These are phyloP conservation scores for Mobula birostris DNA, from an alignment of 2,113 vertebrate species.

Conservation along the genomic window DNA sequence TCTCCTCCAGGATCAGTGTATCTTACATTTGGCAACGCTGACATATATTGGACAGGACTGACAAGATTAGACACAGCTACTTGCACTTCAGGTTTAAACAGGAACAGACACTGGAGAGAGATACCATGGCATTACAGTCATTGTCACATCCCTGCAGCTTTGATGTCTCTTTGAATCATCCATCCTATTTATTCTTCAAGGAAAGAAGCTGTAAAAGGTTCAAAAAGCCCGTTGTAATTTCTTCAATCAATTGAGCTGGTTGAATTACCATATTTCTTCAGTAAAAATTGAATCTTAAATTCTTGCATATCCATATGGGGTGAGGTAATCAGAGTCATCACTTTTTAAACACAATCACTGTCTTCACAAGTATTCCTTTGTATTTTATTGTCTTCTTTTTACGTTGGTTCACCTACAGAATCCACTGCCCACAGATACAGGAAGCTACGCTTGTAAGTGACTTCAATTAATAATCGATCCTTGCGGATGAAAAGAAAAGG, in stretches of 20 bases:
- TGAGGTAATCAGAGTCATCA: slow-evolving; percentile 1
- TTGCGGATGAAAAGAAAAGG: neutral
- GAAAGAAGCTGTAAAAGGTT: neutral
- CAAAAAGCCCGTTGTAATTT: slow-evolving; percentile 12
- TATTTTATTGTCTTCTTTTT: neutral
- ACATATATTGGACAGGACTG: neutral
- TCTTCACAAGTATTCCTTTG: slow-evolving; percentile 6
- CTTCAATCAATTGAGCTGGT: slow-evolving; percentile 29
- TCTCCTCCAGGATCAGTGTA: neutral
- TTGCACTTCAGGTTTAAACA: slow-evolving; percentile 17
- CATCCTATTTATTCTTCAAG: slow-evolving; percentile 27
- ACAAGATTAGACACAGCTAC: slow-evolving; percentile 9
- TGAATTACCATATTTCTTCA: slow-evolving; percentile 27
- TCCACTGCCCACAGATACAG: neutral
- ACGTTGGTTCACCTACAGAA: neutral
- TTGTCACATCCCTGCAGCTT: slow-evolving; percentile 27
- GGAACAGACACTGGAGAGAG: neutral
- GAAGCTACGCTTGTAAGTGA: neutral
- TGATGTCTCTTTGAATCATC: slow-evolving; percentile 31
- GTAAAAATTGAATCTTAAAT: slow-evolving; percentile 29
- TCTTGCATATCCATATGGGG: neutral
- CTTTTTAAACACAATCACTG: neutral
- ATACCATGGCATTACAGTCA: neutral
- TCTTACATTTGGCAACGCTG: slow-evolving; percentile 16
- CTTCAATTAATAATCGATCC: neutral